These are phyloP conservation scores for Antitype chi DNA, from an alignment of 2,888 invertebrate species.

Conservation along the genomic window DNA sequence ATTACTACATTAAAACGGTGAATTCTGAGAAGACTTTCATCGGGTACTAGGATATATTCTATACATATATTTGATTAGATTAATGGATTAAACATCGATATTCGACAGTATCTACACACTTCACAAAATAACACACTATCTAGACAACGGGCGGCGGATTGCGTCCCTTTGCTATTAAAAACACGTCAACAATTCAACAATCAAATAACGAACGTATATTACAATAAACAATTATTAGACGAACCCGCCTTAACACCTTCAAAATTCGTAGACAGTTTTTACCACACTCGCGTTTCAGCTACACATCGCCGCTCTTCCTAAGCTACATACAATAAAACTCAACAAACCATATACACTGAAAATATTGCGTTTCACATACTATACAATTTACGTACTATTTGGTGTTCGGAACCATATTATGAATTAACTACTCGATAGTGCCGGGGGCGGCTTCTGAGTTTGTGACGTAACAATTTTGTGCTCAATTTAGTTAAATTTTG, in stretches of 20 bases:
- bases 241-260: slow-evolving; percentile 13
- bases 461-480: slow-evolving; percentile 68
- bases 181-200: slow-evolving; percentile 58
- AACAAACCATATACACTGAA: slow-evolving; percentile 85
- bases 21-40: slow-evolving; percentile 29
- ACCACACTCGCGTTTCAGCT: slow-evolving; percentile 31
- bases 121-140: slow-evolving; percentile 30
- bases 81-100: slow-evolving; percentile 26
- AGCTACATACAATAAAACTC: slow-evolving; percentile 78
- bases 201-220: slow-evolving; percentile 61
- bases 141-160: slow-evolving; percentile 27
- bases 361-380: slow-evolving; percentile 85
- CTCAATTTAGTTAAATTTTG: slow-evolving; percentile 50
- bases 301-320: slow-evolving; percentile 60
- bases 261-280: not conserved
- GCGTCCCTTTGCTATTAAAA: slow-evolving; percentile 31
- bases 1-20: slow-evolving; percentile 19
- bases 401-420: slow-evolving; percentile 86
- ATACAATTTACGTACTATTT: slow-evolving; percentile 87
- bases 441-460: slow-evolving; percentile 69
- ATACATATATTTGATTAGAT: slow-evolving; percentile 26
- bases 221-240: slow-evolving; percentile 32
- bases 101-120: slow-evolving; percentile 23
- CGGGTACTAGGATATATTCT: slow-evolving; percentile 23
- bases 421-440: slow-evolving; percentile 75